Percentiles rank a stretch among this genome's conserved stretches.
Evolutionary conservation across 2,797 vertebrate genomes (phyloP).

Genomic region (Pteronotus mesoamericanus): DNA sequence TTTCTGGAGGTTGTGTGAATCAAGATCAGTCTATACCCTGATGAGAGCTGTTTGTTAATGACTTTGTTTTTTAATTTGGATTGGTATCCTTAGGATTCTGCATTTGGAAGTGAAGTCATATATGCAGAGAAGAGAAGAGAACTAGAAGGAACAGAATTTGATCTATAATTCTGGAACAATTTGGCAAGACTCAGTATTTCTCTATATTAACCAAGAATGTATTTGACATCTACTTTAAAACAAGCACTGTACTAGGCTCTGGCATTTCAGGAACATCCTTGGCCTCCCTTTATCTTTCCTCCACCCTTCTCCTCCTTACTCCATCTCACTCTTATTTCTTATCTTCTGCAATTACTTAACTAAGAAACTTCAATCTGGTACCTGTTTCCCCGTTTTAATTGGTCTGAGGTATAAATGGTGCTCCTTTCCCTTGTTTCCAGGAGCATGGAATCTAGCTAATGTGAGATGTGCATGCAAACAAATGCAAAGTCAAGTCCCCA

Average conservation of each 20-base stretch:
- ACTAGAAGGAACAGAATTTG: neutral
- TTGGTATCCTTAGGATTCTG: neutral
- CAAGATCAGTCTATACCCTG: neutral
- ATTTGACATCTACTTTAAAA: neutral
- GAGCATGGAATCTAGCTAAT: neutral
- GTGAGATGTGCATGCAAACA: neutral
- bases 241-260: neutral
- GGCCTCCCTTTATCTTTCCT: neutral
- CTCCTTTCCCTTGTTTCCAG: neutral
- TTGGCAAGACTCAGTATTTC: neutral
- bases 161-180: neutral
- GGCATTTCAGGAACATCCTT: neutral
- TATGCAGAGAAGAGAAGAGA: neutral
- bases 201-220: neutral
- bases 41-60: neutral
- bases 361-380: neutral
- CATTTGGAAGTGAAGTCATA: neutral
- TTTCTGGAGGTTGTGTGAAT: neutral
- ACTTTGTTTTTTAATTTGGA: neutral
- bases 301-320: neutral
- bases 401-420: neutral
- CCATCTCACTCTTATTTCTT: neutral
- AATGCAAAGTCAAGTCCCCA: neutral
- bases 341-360: neutral
- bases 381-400: neutral